phyloP scores from a whole-genome alignment of 2,797 vertebrate genomes.

The Eurystomus glaucurus region DNA sequence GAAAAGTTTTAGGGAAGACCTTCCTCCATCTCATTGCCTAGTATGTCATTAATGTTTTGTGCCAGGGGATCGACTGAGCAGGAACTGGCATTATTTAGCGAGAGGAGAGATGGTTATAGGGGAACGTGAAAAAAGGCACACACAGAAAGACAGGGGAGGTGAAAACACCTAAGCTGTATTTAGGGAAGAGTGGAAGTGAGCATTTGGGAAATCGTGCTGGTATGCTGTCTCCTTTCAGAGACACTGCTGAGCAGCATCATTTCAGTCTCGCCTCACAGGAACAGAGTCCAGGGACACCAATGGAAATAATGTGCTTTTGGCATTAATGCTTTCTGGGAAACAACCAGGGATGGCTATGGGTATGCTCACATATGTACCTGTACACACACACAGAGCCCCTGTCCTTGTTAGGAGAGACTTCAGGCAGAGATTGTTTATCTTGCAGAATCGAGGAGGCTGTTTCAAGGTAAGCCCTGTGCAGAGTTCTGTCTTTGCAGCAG shows the following conservation, averaged over 20 bases:
- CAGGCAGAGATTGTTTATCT: neutral
- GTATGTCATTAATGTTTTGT: neutral
- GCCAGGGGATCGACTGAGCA: neutral
- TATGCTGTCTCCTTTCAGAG: neutral
- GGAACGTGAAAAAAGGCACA: neutral
- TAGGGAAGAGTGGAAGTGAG: neutral
- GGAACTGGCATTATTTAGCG: neutral
- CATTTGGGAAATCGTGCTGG: neutral
- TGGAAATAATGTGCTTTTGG: neutral
- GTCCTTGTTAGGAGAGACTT: neutral
- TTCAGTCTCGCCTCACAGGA: neutral
- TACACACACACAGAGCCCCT: neutral
- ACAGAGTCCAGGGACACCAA: neutral
- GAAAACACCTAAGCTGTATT: neutral
- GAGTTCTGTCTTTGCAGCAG: neutral
- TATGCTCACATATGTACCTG: rapidly evolving
- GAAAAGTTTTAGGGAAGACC: neutral
- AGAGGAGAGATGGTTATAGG: neutral
- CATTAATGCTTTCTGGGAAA: neutral
- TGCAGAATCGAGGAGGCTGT: neutral
- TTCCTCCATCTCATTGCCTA: neutral
- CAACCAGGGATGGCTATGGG: neutral
- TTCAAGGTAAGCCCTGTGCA: neutral
- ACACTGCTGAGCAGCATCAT: neutral
- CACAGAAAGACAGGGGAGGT: neutral